phyloP scores from a whole-genome alignment of 2,113 vertebrate genomes.

The Myiopsitta monachus region DNA sequence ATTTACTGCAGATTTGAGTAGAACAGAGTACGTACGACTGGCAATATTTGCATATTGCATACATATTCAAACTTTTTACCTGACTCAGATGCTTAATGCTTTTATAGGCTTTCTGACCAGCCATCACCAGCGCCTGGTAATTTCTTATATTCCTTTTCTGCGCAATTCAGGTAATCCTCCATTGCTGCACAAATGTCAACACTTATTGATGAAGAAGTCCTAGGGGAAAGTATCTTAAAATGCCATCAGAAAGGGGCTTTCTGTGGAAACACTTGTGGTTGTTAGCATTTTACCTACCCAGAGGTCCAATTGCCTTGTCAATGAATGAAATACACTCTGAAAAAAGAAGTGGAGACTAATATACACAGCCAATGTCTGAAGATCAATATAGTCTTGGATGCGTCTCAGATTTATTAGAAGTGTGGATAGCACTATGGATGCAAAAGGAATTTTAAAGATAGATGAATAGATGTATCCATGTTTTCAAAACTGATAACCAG shows the following conservation, averaged over 20 bases:
- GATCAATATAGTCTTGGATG: constrained; percentile 30
- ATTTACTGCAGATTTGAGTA: not conserved
- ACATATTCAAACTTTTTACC: not conserved
- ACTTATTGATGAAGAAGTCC: not conserved
- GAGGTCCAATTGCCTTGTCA: constrained; percentile 1
- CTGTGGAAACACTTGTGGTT: not conserved
- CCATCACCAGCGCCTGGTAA: not conserved
- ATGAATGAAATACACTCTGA: constrained; percentile 20
- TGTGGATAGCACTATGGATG: not conserved
- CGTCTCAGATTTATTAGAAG: not conserved
- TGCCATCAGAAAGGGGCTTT: not conserved
- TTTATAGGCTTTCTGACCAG: not conserved
- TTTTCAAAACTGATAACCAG: not conserved
- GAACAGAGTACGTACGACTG: not conserved
- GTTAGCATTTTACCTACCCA: not conserved
- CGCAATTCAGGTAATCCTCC: not conserved
- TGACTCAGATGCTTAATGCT: not conserved
- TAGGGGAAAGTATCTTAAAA: not conserved
- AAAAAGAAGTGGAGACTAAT: constrained; percentile 9
- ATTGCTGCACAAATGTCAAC: not conserved
- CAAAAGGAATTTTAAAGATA: not conserved
- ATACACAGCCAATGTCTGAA: not conserved
- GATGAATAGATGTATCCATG: not conserved
- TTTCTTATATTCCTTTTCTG: not conserved
- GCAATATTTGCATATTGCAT: not conserved